Conservation (phyloP, 2,113 vertebrate genomes). For the Laticauda colubrina region DNA sequence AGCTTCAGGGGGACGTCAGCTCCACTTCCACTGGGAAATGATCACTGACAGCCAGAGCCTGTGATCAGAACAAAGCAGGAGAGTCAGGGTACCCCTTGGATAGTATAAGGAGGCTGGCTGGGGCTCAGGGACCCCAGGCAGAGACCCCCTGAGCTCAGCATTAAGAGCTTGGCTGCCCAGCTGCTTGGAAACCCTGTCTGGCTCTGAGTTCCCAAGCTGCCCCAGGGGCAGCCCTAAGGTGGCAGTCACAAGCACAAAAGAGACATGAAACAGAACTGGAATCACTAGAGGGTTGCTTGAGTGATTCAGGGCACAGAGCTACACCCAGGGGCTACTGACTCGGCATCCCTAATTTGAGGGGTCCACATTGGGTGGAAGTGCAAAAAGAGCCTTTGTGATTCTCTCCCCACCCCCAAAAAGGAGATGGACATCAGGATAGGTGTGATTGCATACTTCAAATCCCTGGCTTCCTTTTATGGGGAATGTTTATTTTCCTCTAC, state of each 20-base stretch:
- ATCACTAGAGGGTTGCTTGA: background rate
- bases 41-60: conserved; percentile 89
- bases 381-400: background rate
- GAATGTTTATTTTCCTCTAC: background rate
- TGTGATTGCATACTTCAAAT: background rate
- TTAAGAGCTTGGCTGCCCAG: background rate
- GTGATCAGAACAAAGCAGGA: conserved; percentile 5
- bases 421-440: background rate
- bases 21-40: conserved; percentile 89
- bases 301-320: background rate
- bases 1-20: conserved; percentile 58
- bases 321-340: background rate
- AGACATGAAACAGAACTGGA: background rate
- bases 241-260: background rate
- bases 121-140: background rate
- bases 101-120: background rate
- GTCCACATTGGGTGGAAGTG: background rate
- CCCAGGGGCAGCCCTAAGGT: background rate
- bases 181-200: background rate
- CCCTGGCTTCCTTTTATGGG: background rate
- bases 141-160: background rate
- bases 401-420: background rate
- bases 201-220: background rate
- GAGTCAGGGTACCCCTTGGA: background rate
- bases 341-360: background rate